Evolutionary conservation across 2,888 invertebrate genomes (phyloP), one percentile per base, ranked within the genome.

Genomic region (Dusona sp.): DNA sequence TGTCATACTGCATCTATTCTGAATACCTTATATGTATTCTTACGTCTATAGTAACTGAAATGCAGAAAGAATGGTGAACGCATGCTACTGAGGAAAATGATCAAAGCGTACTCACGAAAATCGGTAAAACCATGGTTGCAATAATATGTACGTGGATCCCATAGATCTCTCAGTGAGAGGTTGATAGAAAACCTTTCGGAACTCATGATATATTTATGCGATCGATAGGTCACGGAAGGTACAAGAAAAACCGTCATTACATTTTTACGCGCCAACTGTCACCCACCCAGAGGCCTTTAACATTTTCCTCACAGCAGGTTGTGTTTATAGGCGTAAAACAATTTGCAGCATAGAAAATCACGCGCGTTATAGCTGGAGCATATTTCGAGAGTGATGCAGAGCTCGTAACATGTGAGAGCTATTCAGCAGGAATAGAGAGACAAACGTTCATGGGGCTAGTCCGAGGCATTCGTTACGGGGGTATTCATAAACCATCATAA

Each of bases 271-370:
- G 88, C 93, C 93, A 93, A 92, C 93, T 93, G 93, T 93, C 93
- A 82, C 87, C 79, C 67, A 81, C 81, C 79, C 75, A 38, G 78
- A 79, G 85, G 81, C 68, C 84, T 84, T 81, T 83, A 48, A 57
- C 84, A 70, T 81, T 87, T 68, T 84, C 61, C 79, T 79, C 90
- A 89, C 91, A 93, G 92, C 93, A 92, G 92, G 92, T 93, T 91
- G 89, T 91, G 91, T 92, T 93, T 92, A 93, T 91, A 91, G 92
- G 92, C 93, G 92, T 93, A 93, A 93, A 93, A 93, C 93, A 93
- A 93, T 93, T 93, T 93, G 87, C 92, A 92, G 93, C 92, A 93
- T 93, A 92, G 93, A 93, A 93, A 93, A 93, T 93, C 93, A 93
- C 91, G 92, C 90, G 92, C 91, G 92, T 92, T 91, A 92, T 93